Conservation (phyloP, 2,888 invertebrate genomes). For the Cheilosia urbana region DNA sequence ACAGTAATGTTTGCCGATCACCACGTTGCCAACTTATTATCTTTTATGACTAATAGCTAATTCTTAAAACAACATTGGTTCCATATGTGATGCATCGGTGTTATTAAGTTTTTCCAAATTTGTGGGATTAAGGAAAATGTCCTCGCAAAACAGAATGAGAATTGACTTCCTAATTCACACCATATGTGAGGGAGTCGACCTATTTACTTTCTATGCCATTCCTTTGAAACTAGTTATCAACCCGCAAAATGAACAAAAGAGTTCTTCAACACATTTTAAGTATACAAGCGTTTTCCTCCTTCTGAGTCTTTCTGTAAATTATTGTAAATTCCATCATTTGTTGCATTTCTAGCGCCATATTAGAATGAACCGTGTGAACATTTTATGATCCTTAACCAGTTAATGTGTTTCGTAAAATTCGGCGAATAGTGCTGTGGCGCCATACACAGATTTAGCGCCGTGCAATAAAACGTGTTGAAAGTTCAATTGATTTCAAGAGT, state of each 20-base stretch:
- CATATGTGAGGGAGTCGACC: constrained; percentile 1
- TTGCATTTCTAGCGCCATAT: constrained; percentile 36
- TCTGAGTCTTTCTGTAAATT: constrained; percentile 3
- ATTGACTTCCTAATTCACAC: constrained; percentile 30
- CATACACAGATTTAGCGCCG: constrained; percentile 33
- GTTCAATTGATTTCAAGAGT: constrained; percentile 6
- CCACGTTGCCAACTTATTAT: not conserved
- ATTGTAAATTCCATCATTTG: constrained; percentile 17
- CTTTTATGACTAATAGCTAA: not conserved
- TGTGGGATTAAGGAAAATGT: constrained; percentile 22
- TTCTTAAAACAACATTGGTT: not conserved
- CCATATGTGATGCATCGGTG: not conserved
- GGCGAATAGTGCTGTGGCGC: not conserved
- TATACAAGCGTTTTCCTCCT: not conserved
- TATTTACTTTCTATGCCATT: not conserved
- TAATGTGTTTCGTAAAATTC: not conserved
- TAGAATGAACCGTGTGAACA: constrained; percentile 31
- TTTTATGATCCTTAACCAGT: constrained; percentile 23
- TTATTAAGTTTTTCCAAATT: not conserved
- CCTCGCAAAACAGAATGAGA: not conserved
- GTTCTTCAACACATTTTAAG: not conserved
- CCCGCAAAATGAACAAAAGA: constrained; percentile 10
- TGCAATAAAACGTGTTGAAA: constrained; percentile 31
- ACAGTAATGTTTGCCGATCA: no score
- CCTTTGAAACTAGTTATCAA: not conserved